Conservation (phyloP, 2,113 vertebrate species). For the Oxyruncus cristatus region DNA sequence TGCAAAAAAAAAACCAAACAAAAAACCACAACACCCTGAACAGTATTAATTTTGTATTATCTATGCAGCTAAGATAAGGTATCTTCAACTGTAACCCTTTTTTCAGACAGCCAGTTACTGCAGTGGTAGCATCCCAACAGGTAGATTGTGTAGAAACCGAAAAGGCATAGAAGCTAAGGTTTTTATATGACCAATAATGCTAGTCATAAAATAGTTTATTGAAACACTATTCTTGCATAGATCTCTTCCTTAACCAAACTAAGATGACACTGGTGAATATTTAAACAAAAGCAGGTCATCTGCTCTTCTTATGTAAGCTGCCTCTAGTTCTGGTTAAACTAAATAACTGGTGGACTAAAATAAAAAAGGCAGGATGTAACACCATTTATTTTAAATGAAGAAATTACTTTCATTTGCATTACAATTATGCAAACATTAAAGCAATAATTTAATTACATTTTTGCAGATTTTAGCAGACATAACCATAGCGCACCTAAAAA, state of each 20-base stretch:
- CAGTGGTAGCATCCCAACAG: conserved; percentile 20
- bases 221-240: not conserved
- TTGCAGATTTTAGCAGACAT: conserved; percentile 58
- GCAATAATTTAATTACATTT: conserved; percentile 41
- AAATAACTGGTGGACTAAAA: not conserved
- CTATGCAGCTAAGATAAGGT: conserved; percentile 50
- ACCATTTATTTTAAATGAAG: conserved; percentile 30
- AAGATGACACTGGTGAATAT: not conserved
- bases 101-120: conserved; percentile 42
- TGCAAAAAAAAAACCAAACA: conserved; percentile 56
- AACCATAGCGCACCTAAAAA: not conserved
- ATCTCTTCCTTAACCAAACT: not conserved
- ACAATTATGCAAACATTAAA: conserved; percentile 58
- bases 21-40: not conserved
- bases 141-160: not conserved
- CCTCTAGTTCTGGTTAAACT: not conserved
- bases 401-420: conserved; percentile 18
- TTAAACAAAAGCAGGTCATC: not conserved
- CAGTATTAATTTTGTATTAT: conserved; percentile 43
- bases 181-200: not conserved
- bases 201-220: conserved; percentile 24
- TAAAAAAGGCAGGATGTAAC: not conserved
- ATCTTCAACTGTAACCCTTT: conserved; percentile 53
- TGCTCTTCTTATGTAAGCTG: not conserved
- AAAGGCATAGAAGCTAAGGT: not conserved